These are phyloP conservation scores for Biston betularia DNA, from an alignment of 2,888 invertebrate genomes.

Conservation along the genomic window DNA sequence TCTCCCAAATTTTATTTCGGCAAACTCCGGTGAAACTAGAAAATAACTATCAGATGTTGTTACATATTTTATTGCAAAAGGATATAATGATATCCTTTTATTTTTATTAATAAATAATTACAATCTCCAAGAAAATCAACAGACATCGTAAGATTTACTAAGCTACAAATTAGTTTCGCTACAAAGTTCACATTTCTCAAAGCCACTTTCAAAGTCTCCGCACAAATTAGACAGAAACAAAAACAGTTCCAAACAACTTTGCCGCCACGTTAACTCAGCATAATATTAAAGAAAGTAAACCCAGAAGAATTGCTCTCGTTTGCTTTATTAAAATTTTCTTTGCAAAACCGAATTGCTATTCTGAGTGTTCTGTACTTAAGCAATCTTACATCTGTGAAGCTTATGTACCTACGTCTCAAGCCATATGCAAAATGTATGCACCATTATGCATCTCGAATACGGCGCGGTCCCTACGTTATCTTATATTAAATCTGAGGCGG, in stretches of 20 bases:
- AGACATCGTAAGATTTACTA: not conserved
- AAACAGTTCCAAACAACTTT: conserved; percentile 36
- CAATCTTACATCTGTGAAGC: conserved; percentile 34
- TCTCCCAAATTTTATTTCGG: too few relatives aligned
- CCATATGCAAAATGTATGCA: conserved; percentile 55
- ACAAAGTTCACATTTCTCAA: conserved; percentile 2
- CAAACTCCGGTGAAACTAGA: not conserved
- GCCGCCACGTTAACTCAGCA: conserved; percentile 35
- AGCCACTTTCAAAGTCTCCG: conserved; percentile 7
- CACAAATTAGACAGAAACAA: conserved; percentile 25
- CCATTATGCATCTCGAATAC: conserved; percentile 60
- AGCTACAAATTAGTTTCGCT: conserved; percentile 7
- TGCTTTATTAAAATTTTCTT: conserved; percentile 66
- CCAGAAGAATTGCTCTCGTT: conserved; percentile 48
- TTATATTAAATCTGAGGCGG: conserved; percentile 50
- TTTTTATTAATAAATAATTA: not conserved
- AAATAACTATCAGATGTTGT: not conserved
- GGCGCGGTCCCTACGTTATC: conserved; percentile 50
- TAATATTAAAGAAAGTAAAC: conserved; percentile 57
- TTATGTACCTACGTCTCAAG: not conserved
- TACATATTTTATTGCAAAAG: too few relatives aligned
- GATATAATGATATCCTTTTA: not conserved
- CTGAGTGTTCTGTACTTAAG: conserved; percentile 23
- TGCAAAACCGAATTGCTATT: conserved; percentile 47
- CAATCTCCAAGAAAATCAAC: not conserved